Evolutionary conservation across 2,797 vertebrate genomes (phyloP).

Genomic region (Phalloptychus januarius): DNA sequence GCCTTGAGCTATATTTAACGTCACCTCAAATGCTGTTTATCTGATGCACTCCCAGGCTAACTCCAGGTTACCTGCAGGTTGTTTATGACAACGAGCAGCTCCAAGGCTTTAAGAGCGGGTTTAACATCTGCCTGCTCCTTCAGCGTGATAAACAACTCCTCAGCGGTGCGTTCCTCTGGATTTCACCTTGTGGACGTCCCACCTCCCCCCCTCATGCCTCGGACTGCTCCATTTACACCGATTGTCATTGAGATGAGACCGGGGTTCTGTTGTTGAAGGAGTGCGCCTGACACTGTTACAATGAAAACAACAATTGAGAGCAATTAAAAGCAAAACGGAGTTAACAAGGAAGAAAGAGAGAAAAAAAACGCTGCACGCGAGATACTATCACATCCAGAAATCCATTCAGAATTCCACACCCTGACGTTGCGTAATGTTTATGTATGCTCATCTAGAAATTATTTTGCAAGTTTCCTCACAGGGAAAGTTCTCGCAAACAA

Average conservation of each 20-base stretch:
- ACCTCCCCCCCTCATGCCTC: slow-evolving; percentile 27
- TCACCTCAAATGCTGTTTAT: neutral
- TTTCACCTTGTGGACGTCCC: slow-evolving; percentile 23
- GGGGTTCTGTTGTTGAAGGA: slow-evolving; percentile 58
- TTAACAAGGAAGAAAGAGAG: slow-evolving; percentile 9
- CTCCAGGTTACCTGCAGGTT: slow-evolving; percentile 16
- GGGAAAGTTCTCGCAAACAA: neutral
- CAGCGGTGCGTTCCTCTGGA: slow-evolving; percentile 30
- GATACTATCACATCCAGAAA: slow-evolving; percentile 7
- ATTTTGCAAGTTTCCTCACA: neutral
- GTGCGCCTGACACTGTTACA: slow-evolving; percentile 64
- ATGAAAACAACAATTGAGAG: slow-evolving; percentile 73
- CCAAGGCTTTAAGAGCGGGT: neutral
- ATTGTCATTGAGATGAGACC: slow-evolving; percentile 77
- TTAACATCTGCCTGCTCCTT: slow-evolving; percentile 26
- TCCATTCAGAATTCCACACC: neutral
- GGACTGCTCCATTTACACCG: slow-evolving; percentile 68
- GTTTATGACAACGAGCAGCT: neutral
- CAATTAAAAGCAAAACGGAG: slow-evolving; percentile 55
- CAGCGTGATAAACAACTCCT: slow-evolving; percentile 14
- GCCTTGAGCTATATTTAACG: neutral
- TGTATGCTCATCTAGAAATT: neutral
- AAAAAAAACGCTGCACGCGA: slow-evolving; percentile 17
- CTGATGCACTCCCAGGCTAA: slow-evolving; percentile 8
- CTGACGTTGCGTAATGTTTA: neutral